Evolutionary conservation across 2,888 invertebrate genomes (phyloP).

Genomic region (Drosophila buzzatii): DNA sequence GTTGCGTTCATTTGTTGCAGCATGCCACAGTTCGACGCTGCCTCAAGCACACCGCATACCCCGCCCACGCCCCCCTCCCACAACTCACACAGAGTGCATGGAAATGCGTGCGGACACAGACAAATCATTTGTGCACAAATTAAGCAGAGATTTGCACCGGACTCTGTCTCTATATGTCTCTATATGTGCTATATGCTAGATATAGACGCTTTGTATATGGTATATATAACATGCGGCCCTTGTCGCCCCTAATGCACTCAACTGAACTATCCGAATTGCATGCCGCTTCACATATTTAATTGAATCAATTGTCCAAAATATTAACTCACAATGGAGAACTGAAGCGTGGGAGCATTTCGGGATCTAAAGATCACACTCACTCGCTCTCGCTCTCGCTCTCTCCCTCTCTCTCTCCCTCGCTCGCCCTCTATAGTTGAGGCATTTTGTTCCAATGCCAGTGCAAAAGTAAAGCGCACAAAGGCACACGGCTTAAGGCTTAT

Average conservation of each 20-base stretch:
- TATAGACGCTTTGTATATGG: slow-evolving; percentile 8
- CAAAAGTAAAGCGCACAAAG: slow-evolving; percentile 48
- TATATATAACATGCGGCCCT: slow-evolving; percentile 12
- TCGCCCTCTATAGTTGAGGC: neutral
- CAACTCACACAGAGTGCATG: slow-evolving; percentile 1
- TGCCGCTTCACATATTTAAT: slow-evolving; percentile 46
- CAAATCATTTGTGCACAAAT: slow-evolving; percentile 49
- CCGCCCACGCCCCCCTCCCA: neutral
- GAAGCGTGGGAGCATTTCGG: slow-evolving; percentile 57
- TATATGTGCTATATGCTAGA: neutral
- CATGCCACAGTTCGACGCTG: slow-evolving; percentile 2
- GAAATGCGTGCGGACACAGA: slow-evolving; percentile 52
- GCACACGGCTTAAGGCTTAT: slow-evolving; percentile 74
- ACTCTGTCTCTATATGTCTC: neutral
- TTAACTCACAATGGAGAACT: slow-evolving; percentile 62
- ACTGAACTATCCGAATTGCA: slow-evolving; percentile 23
- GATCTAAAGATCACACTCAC: neutral
- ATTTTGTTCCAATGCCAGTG: slow-evolving; percentile 32
- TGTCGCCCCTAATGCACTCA: slow-evolving; percentile 28
- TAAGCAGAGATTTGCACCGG: slow-evolving; percentile 38
- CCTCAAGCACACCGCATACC: neutral
- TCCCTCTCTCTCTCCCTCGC: neutral
- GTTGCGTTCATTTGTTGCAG: slow-evolving; percentile 61
- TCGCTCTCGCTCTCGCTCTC: neutral
- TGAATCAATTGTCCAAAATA: slow-evolving; percentile 66